phyloP scores from a whole-genome alignment of 1,140 invertebrate species.

The Pogonognathellus flavescens region DNA sequence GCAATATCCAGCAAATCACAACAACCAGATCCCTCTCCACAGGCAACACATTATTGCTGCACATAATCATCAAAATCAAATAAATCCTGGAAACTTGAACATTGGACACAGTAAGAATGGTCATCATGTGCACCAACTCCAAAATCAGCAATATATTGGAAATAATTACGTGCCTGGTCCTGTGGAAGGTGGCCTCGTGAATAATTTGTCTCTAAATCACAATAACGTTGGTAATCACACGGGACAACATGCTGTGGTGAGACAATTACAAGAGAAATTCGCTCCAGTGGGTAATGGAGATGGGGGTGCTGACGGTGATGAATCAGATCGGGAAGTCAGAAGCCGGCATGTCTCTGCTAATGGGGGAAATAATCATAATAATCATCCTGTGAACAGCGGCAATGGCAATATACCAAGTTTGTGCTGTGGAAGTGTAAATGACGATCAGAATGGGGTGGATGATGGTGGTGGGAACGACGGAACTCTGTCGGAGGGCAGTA shows the following conservation, averaged over 20 bases:
- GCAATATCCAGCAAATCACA: conserved; percentile 53
- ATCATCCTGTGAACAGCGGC: conserved; percentile 36
- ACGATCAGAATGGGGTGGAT: conserved; percentile 53
- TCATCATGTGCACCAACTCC: conserved; percentile 24
- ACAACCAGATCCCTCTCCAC: conserved; percentile 30
- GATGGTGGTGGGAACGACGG: conserved; percentile 51
- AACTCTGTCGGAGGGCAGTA: conserved; percentile 30
- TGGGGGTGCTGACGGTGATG: conserved; percentile 48
- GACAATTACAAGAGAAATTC: conserved; percentile 64
- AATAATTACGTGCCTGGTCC: conserved; percentile 14
- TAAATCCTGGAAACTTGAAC: conserved; percentile 45
- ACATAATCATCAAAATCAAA: conserved; percentile 46
- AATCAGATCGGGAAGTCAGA: conserved; percentile 15
- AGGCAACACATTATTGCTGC: conserved; percentile 39
- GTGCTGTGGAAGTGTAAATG: conserved; percentile 55
- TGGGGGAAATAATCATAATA: conserved; percentile 55
- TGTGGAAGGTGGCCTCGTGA: conserved; percentile 13
- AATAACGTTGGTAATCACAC: conserved; percentile 41
- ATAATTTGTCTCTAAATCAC: conserved; percentile 43
- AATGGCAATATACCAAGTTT: conserved; percentile 50
- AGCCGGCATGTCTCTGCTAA: conserved; percentile 32
- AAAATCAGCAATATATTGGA: conserved; percentile 41
- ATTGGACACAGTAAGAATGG: conserved; percentile 39
- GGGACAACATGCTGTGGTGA: conserved; percentile 57
- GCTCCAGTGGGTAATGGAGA: conserved; percentile 7